Evolutionary conservation across 1,140 invertebrate species (phyloP).

Genomic region (Drosophila busckii): DNA sequence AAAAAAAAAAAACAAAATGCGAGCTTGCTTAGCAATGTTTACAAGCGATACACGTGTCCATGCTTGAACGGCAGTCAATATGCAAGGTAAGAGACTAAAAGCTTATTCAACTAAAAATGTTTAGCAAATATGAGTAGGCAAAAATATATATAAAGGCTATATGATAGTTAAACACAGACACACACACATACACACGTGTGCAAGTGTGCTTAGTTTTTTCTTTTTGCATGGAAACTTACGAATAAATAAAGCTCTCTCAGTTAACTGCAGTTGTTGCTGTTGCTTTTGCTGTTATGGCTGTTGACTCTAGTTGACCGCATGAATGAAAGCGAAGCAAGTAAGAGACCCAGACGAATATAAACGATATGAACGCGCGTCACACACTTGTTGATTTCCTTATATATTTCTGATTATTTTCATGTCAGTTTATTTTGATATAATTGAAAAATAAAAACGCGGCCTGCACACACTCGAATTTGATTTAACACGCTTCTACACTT

Average conservation of each 20-base stretch:
- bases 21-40: conserved; percentile 32
- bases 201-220: background rate
- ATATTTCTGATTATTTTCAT: conserved; percentile 27
- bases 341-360: conserved; percentile 24
- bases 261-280: conserved; percentile 18
- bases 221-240: conserved; percentile 28
- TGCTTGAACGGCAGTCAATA: conserved; percentile 24
- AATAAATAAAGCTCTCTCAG: conserved; percentile 36
- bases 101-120: conserved; percentile 35
- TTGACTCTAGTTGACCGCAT: conserved; percentile 61
- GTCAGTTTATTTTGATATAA: conserved; percentile 43
- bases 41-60: conserved; percentile 44
- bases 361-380: conserved; percentile 32
- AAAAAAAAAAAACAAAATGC: too few species aligned
- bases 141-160: background rate
- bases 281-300: conserved; percentile 37
- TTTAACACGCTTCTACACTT: conserved; percentile 29
- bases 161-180: background rate
- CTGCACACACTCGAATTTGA: conserved; percentile 34
- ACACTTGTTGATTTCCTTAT: conserved; percentile 71
- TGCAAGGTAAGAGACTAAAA: conserved; percentile 31
- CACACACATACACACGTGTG: background rate
- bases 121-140: conserved; percentile 36
- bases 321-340: conserved; percentile 61
- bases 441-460: conserved; percentile 30